phyloP scores from a whole-genome alignment of 2,888 invertebrate genomes.

The Pachliopta kotzebuea region DNA sequence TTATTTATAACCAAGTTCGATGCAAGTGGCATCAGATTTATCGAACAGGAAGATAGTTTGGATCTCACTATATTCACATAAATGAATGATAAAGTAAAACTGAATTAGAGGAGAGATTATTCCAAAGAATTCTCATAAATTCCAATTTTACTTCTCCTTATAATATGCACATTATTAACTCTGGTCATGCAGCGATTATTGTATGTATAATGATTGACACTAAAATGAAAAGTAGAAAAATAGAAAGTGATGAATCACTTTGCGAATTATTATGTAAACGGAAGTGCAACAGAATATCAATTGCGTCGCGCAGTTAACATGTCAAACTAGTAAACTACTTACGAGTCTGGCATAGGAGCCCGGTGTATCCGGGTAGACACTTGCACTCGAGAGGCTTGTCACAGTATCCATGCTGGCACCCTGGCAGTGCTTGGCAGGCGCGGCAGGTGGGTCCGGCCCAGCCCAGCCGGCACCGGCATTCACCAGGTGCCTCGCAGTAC shows the following conservation, averaged over 20 bases:
- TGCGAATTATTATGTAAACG: neutral
- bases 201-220: constrained; percentile 7
- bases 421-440: constrained; percentile 92
- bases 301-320: neutral
- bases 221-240: constrained; percentile 20
- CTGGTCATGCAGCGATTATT: neutral
- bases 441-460: constrained; percentile 94
- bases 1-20: too few species aligned
- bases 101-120: too few species aligned
- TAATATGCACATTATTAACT: too few species aligned
- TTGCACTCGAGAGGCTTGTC: constrained; percentile 94
- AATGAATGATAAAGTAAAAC: too few species aligned
- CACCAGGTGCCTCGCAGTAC: constrained; percentile 91
- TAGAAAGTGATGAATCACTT: constrained; percentile 13
- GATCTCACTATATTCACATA: too few species aligned
- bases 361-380: constrained; percentile 95
- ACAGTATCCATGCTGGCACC: constrained; percentile 95
- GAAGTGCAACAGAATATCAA: neutral
- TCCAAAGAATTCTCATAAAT: too few species aligned
- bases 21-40: too few species aligned
- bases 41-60: too few species aligned
- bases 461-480: constrained; percentile 94
- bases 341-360: constrained; percentile 93
- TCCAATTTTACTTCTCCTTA: too few species aligned
- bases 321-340: constrained; percentile 53